Conservation (phyloP, 2,888 invertebrate species). For the Keiferia lycopersicella region DNA sequence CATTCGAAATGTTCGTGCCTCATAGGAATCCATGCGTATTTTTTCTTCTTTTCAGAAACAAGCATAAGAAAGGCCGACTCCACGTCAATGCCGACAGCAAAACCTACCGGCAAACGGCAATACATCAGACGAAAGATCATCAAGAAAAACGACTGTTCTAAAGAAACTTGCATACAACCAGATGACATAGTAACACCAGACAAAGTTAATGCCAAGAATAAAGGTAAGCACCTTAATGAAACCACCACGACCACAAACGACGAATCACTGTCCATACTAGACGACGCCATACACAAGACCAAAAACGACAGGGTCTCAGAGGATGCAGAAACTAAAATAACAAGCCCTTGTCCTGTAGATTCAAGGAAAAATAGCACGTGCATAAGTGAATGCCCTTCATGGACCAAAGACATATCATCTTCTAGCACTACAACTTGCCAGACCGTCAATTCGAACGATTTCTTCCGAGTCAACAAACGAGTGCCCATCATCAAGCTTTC, state of each 20-base stretch:
- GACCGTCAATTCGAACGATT: conserved; percentile 52
- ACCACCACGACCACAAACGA: background rate
- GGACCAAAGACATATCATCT: conserved; percentile 66
- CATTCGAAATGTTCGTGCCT: too few relatives aligned
- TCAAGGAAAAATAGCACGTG: conserved; percentile 48
- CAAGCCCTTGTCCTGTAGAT: conserved; percentile 3
- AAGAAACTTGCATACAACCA: background rate
- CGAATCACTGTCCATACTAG: conserved; percentile 29
- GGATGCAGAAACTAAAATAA: background rate
- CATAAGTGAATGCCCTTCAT: conserved; percentile 46
- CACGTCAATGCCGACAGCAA: conserved; percentile 24
- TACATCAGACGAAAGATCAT: background rate
- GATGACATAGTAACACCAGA: background rate
- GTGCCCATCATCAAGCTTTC: conserved; percentile 55
- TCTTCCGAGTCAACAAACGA: conserved; percentile 59
- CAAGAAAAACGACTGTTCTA: background rate
- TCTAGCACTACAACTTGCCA: conserved; percentile 56
- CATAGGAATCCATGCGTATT: background rate
- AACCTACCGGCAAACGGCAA: conserved; percentile 25
- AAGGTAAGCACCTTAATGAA: conserved; percentile 31
- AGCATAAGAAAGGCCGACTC: conserved; percentile 40
- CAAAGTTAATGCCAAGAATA: background rate
- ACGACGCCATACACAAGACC: background rate
- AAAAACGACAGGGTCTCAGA: background rate
- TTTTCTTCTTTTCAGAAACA: conserved; percentile 34